phyloP scores from a whole-genome alignment of 53 echinoderm and acorn worm species.

The Echinometra lucunter region DNA sequence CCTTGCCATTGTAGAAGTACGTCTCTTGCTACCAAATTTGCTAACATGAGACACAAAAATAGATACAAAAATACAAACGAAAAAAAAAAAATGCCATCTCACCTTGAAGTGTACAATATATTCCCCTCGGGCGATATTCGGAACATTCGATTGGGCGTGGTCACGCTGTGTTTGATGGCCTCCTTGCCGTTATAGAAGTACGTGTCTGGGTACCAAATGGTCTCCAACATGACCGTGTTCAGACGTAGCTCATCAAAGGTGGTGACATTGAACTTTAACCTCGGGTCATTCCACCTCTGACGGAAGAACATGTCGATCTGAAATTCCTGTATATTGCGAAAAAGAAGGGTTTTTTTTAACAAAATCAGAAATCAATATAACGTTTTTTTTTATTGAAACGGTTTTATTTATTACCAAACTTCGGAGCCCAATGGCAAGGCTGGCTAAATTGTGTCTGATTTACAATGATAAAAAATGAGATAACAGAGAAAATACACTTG shows the following conservation, averaged over 20 bases:
- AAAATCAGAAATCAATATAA: too few relatives aligned
- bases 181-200: slow-evolving; percentile 93
- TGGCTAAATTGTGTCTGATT: too few relatives aligned
- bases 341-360: too few relatives aligned
- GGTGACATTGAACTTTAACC: slow-evolving; percentile 88
- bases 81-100: not conserved
- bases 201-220: slow-evolving; percentile 99
- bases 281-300: slow-evolving; percentile 92
- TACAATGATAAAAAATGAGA: too few relatives aligned
- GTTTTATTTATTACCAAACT: too few relatives aligned
- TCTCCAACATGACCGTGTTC: slow-evolving; percentile 97
- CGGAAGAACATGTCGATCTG: slow-evolving; percentile 96
- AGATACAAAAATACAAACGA: too few relatives aligned
- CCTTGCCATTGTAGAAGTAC: slow-evolving; percentile 91
- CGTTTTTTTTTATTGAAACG: too few relatives aligned
- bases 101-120: slow-evolving; percentile 96
- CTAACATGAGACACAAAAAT: too few relatives aligned
- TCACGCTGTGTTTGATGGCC: slow-evolving; percentile 90
- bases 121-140: slow-evolving; percentile 89
- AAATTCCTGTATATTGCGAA: slow-evolving; percentile 95
- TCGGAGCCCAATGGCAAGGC: too few relatives aligned
- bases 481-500: too few relatives aligned
- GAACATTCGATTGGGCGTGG: slow-evolving; percentile 93
- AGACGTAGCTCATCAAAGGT: slow-evolving; percentile 83
- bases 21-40: slow-evolving; percentile 99